Percentiles rank a stretch among this genome's conserved stretches.
Evolutionary conservation across 2,888 invertebrate species (phyloP).

Genomic region (Ophion slaviceki): DNA sequence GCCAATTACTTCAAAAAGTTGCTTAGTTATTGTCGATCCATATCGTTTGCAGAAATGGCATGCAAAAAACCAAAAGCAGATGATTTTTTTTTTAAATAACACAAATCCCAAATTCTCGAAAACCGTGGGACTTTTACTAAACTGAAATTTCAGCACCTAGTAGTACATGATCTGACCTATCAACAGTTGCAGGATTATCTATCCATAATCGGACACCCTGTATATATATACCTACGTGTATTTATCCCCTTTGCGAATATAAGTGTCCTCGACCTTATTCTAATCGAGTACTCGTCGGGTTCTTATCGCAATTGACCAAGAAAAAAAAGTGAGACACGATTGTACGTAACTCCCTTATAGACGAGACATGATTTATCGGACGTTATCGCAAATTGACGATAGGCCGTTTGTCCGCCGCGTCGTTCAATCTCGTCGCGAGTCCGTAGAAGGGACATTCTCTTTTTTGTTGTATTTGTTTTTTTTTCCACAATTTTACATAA

Average conservation of each 20-base stretch:
- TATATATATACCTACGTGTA: not conserved
- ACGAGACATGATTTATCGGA: not conserved
- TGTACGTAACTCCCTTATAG: not conserved
- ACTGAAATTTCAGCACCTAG: no score
- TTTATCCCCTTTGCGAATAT: not conserved
- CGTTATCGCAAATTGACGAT: conserved; percentile 20
- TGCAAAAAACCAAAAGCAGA: no score
- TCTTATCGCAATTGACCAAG: not conserved
- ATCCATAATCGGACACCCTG: no score
- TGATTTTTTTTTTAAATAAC: no score
- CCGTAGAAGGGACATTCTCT: conserved; percentile 8
- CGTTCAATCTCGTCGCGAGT: not conserved
- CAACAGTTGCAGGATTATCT: no score
- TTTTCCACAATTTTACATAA: conserved; percentile 66
- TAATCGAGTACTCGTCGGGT: not conserved
- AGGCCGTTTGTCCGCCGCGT: conserved; percentile 8
- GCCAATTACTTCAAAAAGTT: no score
- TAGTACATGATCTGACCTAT: no score
- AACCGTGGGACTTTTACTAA: no score
- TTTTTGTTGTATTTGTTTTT: not conserved
- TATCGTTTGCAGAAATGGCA: no score
- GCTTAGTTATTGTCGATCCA: no score
- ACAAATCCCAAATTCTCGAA: no score
- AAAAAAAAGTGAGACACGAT: not conserved
- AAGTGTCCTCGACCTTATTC: not conserved